These are phyloP conservation scores for Ptychoptera albimana DNA, from an alignment of 2,888 invertebrate genomes.

Conservation along the genomic window DNA sequence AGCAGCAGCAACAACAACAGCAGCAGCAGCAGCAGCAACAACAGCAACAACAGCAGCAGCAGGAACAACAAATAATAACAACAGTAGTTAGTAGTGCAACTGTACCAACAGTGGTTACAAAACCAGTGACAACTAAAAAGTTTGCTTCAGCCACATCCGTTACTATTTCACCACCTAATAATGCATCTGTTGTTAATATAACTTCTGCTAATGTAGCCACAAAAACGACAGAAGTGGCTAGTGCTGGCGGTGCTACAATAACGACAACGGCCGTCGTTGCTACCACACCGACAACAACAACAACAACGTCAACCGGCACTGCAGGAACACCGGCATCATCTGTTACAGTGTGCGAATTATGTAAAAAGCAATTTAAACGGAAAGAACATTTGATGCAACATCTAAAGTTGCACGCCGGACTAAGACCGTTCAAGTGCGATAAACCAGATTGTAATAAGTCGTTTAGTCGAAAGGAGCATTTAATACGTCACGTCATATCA, in stretches of 20 bases:
- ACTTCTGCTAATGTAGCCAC: constrained; percentile 6
- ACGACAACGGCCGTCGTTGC: background rate
- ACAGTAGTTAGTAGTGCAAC: background rate
- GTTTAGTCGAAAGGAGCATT: constrained; percentile 52
- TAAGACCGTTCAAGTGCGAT: constrained; percentile 47
- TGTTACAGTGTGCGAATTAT: constrained; percentile 36
- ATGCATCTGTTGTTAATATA: constrained; percentile 7
- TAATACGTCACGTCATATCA: constrained; percentile 46
- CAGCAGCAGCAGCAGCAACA: constrained; percentile 18
- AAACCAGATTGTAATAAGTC: constrained; percentile 42
- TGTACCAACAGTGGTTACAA: constrained; percentile 2
- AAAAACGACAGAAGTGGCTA: constrained; percentile 1
- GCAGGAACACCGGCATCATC: constrained; percentile 2
- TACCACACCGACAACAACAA: background rate
- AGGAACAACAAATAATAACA: constrained; percentile 16
- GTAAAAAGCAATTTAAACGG: constrained; percentile 46
- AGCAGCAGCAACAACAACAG: constrained; percentile 7
- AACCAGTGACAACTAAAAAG: constrained; percentile 4
- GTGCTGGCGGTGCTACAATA: background rate
- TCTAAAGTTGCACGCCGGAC: constrained; percentile 46
- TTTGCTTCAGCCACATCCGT: constrained; percentile 4
- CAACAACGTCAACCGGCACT: background rate
- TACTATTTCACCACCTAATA: constrained; percentile 5
- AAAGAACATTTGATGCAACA: constrained; percentile 54
- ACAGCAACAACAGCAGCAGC: constrained; percentile 20